Percentiles rank a stretch among this genome's conserved stretches.
phyloP scores from a whole-genome alignment of 1,140 invertebrate genomes.

The Penaeus japonicus region DNA sequence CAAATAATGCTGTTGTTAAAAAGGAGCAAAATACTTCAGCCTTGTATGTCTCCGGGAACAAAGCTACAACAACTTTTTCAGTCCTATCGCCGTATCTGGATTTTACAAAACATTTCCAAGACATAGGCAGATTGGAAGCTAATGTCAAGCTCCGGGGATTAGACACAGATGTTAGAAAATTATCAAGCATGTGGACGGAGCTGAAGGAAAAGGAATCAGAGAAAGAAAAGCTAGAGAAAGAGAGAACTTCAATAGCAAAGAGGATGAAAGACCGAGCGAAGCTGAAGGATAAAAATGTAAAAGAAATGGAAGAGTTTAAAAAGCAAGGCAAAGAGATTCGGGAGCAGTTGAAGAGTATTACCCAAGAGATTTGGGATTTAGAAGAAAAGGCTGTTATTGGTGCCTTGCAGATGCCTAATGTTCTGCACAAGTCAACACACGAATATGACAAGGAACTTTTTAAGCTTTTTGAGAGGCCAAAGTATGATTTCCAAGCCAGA shows the following conservation, averaged over 20 bases:
- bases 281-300: background rate
- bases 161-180: background rate
- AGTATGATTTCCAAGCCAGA: background rate
- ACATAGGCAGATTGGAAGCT: background rate
- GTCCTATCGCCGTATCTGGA: slow-evolving; percentile 31
- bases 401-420: slow-evolving; percentile 24
- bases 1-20: too few relatives aligned
- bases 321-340: slow-evolving; percentile 26
- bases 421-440: slow-evolving; percentile 6
- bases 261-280: background rate
- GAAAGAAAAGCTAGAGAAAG: slow-evolving; percentile 3
- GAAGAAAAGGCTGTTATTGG: slow-evolving; percentile 24
- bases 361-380: slow-evolving; percentile 17
- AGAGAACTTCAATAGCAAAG: slow-evolving; percentile 6
- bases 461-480: slow-evolving; percentile 6
- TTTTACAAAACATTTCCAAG: slow-evolving; percentile 29
- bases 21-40: slow-evolving; percentile 8
- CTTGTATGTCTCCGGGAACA: slow-evolving; percentile 31
- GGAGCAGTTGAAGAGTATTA: background rate
- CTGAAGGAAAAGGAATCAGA: background rate
- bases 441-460: slow-evolving; percentile 17
- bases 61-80: slow-evolving; percentile 4
- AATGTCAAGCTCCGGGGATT: slow-evolving; percentile 12
- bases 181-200: background rate
- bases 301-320: slow-evolving; percentile 15